Base-by-base conservation (phyloP, 2,888 invertebrate genomes). In the Urechis unicinctus region DNA sequence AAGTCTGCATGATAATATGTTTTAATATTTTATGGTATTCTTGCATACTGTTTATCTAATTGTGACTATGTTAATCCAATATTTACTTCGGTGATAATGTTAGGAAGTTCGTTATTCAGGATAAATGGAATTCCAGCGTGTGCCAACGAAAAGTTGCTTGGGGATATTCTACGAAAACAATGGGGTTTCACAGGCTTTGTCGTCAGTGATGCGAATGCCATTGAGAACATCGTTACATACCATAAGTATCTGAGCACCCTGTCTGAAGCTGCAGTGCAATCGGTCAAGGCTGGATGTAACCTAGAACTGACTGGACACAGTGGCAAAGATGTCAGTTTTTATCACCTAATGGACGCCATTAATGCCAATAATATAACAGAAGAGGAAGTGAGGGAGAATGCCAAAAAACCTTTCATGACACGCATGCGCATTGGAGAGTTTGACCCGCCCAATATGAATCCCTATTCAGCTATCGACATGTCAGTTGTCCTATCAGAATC, bases 371-470 rank as follows among this genome's bases (percentile, higher is more conserved):
- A 13, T 13, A 36, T 36, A 36, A 13, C 53, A 9, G 55, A 58
- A 51, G 25, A 22, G 3, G 28, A 58, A 22, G 25, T 52, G 3
- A 5, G 53, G 22, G 61, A 67, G 46, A 52, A 56, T 25, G 53
- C 62, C n/a, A 47, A 59, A 31, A 61, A 59, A 17, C 53, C 67
- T 31, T 61, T 68, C 48, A 62, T 66, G 28, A 64, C 67, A 5
- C 48, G 67, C n/a, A 58, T 68, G 64, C 51, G 61, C 5, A 56
- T 63, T 5, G 67, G 67, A 26, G 60, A 62, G 49, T 67, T 67
- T 54, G 67, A 67, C 53, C 67, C 67, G 13, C 50, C 51, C 3
- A 48, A 50, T 17, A 69, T 70, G 69, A 72, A 71, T 57, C 73
- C 73, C 0, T 73, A 72, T 57, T 52, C 53, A n/a, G 53, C 51